Conservation (phyloP, 2,113 vertebrate genomes). For the Nycticorax nycticorax region DNA sequence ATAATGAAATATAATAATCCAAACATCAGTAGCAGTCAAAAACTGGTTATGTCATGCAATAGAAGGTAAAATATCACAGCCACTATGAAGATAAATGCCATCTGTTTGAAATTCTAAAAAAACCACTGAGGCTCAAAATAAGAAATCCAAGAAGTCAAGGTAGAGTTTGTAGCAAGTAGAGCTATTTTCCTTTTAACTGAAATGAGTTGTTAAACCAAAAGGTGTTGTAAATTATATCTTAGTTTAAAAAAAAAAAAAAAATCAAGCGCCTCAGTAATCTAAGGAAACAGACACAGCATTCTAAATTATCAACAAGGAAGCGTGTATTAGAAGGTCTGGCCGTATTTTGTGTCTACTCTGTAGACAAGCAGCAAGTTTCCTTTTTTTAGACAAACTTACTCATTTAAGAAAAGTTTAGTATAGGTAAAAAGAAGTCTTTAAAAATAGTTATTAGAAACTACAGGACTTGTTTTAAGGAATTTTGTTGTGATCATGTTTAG, state of each 20-base stretch:
- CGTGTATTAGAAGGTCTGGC: background rate
- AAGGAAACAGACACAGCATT: background rate
- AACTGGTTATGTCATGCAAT: background rate
- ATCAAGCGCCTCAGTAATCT: background rate
- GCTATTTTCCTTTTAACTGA: background rate
- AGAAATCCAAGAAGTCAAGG: background rate
- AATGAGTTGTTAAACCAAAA: background rate
- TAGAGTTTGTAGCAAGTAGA: background rate
- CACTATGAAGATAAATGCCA: background rate
- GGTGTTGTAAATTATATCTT: background rate
- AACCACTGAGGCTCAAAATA: background rate
- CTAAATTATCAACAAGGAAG: background rate
- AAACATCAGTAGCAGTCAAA: background rate
- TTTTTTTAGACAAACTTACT: background rate
- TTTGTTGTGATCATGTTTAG: background rate
- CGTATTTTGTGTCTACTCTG: background rate
- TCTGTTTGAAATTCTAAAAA: background rate
- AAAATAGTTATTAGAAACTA: background rate
- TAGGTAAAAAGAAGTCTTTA: background rate
- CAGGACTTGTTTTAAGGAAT: background rate
- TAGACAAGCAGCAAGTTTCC: background rate
- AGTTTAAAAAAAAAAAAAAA: background rate
- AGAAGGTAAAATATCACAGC: background rate
- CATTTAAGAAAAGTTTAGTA: background rate
- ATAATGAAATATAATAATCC: background rate